phyloP scores from a whole-genome alignment of 1,140 invertebrate genomes.

The Bursaphelenchus mucronatus region DNA sequence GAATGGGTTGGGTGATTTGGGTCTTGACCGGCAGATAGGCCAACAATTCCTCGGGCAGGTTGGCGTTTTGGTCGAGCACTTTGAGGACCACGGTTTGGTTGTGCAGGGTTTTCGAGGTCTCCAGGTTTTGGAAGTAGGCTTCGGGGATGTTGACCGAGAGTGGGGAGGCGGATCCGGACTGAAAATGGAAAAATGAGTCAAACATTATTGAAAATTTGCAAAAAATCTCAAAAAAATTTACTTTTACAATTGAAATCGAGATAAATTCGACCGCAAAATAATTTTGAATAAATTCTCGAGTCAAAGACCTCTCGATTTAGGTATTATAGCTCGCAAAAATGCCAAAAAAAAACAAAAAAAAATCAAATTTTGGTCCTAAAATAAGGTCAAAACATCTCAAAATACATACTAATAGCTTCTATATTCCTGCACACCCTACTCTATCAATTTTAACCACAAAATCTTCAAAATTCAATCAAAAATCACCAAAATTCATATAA shows the following conservation, averaged over 20 bases:
- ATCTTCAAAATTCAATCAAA: background rate
- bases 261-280: background rate
- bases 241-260: background rate
- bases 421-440: background rate
- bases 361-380: background rate
- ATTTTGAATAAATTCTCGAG: background rate
- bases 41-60: slow-evolving; percentile 31
- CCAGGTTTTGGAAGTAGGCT: slow-evolving; percentile 11
- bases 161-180: slow-evolving; percentile 37
- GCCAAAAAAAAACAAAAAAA: background rate
- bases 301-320: no score
- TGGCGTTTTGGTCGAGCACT: background rate
- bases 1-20: slow-evolving; percentile 23
- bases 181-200: slow-evolving; percentile 10
- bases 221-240: background rate
- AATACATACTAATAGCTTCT: background rate
- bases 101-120: slow-evolving; percentile 36
- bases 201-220: background rate
- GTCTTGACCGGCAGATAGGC: slow-evolving; percentile 34
- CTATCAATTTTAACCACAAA: slow-evolving; percentile 4
- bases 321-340: background rate
- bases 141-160: slow-evolving; percentile 25
- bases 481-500: slow-evolving; percentile 2
- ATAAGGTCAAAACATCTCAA: background rate
- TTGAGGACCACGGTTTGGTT: slow-evolving; percentile 19